Base-by-base conservation (phyloP, 2,888 invertebrate genomes). In the Steinernema carpocapsae region DNA sequence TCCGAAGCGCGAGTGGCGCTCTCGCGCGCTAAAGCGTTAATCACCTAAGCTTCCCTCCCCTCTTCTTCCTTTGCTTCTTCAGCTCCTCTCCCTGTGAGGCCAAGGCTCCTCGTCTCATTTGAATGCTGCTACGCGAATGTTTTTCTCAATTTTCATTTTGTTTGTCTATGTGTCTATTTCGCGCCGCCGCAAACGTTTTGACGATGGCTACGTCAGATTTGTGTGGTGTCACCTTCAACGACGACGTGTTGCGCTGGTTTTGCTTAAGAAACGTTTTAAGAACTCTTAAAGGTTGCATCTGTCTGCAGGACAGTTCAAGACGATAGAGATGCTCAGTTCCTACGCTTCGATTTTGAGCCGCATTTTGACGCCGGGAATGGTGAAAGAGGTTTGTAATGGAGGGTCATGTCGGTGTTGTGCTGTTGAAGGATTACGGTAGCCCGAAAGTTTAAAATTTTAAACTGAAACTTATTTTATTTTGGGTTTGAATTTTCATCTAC, bases 111-210 rank as follows among this genome's bases (percentile, higher is more conserved):
- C 52, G 52, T 24, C 52, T 52, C 52, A 52, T 52, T 52, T 52
- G 52, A 52, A 52, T 52, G 52, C 52, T 22, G 52, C 37, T 3
- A 10, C 52, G 52, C 52, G 52, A 52, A 52, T 52, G 52, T 52
- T 52, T 52, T 52, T 52, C 52, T 52, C 52, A 52, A 52, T 52
- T 52, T 52, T 52, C 52, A 52, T 52, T 52, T 52, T 52, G 52
- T 52, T 52, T 22, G 22, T 52, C 52, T 52, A n/a, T 52, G 52
- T 52, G 52, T 52, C 52, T 52, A 52, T 52, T 52, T 22, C 52
- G 24, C 52, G 52, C 24, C 52, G 48, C 52, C 52, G 52, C 52
- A n/a, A 52, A 3, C 52, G 52, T 52, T 24, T 22, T 12, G 22
- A 2, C 48, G 6, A 7, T 52, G 52, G 52, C 52, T 22, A 19